These are phyloP conservation scores for Dichetophora obliterata DNA, from an alignment of 2,888 invertebrate species.

Conservation along the genomic window DNA sequence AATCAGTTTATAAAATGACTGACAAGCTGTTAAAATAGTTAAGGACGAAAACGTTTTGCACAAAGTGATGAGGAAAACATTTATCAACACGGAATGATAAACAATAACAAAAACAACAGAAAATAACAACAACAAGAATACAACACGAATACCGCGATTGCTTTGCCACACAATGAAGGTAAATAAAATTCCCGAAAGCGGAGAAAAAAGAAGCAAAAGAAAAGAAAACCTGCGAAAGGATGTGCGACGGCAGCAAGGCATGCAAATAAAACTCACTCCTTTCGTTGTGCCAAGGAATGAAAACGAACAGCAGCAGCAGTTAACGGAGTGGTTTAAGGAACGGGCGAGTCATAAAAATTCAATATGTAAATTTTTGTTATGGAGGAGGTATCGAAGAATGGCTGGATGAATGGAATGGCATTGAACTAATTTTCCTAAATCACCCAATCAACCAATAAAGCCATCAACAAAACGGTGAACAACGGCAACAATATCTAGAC, in stretches of 20 bases:
- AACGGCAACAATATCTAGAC: neutral
- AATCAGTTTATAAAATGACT: slow-evolving; percentile 29
- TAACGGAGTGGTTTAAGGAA: neutral
- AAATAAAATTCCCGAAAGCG: slow-evolving; percentile 9
- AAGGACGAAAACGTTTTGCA: neutral
- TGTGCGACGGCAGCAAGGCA: neutral
- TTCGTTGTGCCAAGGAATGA: neutral
- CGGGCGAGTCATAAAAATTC: slow-evolving; percentile 21
- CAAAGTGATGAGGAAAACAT: neutral
- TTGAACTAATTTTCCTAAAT: slow-evolving; percentile 30
- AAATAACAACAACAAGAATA: neutral
- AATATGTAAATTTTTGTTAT: neutral
- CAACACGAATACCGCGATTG: slow-evolving; percentile 30
- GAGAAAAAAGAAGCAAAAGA: neutral
- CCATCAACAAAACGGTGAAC: slow-evolving; percentile 8
- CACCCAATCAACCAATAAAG: slow-evolving; percentile 27
- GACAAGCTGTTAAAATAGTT: slow-evolving; percentile 25
- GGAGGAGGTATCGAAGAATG: neutral
- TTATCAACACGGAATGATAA: neutral
- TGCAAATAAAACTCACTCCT: slow-evolving; percentile 25
- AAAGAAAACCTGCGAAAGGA: slow-evolving; percentile 4
- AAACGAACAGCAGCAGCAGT: neutral
- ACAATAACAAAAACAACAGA: slow-evolving; percentile 41
- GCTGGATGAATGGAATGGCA: slow-evolving; percentile 16
- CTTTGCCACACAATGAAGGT: slow-evolving; percentile 24